Base-by-base conservation (phyloP, 64 coral and sea anemone species). In the Catalaphyllia jardinei region DNA sequence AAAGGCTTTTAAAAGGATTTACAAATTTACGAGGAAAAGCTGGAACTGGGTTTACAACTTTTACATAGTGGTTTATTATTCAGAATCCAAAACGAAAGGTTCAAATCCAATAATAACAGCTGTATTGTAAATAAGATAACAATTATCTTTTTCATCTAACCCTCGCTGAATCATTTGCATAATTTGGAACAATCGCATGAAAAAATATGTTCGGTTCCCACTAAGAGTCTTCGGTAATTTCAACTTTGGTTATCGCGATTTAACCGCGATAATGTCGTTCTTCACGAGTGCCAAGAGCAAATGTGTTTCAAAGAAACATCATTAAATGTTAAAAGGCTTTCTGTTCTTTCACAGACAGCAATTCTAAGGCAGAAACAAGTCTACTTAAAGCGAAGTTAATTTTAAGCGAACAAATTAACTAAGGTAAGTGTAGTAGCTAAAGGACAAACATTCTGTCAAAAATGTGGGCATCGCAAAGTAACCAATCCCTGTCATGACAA, bases 251-350 rank as follows among this genome's bases (percentile, higher is more conserved):
- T 80, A 61, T 61, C 55, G 29, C n/a, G 55, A 62, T 80, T 57
- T 61, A 19, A 80, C 78, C 78, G 78, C 78, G 78, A 80, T 80
- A 80, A 61, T 11, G 27, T 59, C 22, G 65, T 27, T 57, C 38
- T 29, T 27, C 4, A 28, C 29, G 22, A 28, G 2, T 29, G 50
- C 29, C 49, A 79, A 75, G 20, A 25, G 51, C 12, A 57, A 28
- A 79, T 55, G n/a, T 79, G 13, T 79, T 79, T 79, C 76, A 4
- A 10, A 25, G 17, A 27, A 50, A 25, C 20, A 79, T 57, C 9
- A 57, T 79, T 25, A 79, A 54, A 55, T 24, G 22, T 24, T 51
- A 57, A 79, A 79, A 79, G 22, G 16, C 31, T 77, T 24, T 77
- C 35, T 77, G 74, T 77, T 77, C 16, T 77, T 49, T 77, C 35